Percentiles rank a stretch among this genome's conserved stretches.
Evolutionary conservation across 2,113 vertebrate genomes (phyloP).

Genomic region (Chaetorhynchus papuensis): DNA sequence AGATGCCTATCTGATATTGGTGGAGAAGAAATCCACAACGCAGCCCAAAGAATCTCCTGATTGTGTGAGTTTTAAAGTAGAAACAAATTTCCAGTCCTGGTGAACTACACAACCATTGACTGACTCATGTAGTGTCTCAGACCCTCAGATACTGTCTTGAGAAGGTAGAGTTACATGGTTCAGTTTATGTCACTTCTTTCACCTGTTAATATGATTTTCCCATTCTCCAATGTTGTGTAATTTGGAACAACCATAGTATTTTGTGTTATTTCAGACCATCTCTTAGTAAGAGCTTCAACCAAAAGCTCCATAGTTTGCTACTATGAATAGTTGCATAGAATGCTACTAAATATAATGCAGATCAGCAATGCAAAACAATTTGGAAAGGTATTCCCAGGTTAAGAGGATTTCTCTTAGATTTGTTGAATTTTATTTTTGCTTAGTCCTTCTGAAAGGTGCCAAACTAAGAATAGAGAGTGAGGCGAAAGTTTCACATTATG

Average conservation of each 20-base stretch:
- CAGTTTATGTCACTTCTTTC: background rate
- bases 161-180: conserved; percentile 70
- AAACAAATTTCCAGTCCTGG: conserved; percentile 68
- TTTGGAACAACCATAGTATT: background rate
- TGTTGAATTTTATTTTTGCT: background rate
- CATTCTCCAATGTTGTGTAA: background rate
- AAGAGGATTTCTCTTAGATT: background rate
- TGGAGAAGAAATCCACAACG: background rate
- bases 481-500: background rate
- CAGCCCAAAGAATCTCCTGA: background rate
- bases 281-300: background rate
- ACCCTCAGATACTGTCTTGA: conserved; percentile 70
- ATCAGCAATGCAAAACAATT: background rate
- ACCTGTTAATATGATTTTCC: background rate
- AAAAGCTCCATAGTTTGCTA: background rate
- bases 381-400: background rate
- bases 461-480: background rate
- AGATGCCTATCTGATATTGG: background rate
- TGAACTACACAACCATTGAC: conserved; percentile 68
- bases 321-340: background rate
- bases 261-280: background rate
- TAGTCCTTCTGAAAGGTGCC: background rate
- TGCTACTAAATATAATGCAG: background rate
- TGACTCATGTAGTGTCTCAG: conserved; percentile 68
- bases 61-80: conserved; percentile 36